Evolutionary conservation across 2,888 invertebrate species (phyloP).

Genomic region (Oscheius sp.): DNA sequence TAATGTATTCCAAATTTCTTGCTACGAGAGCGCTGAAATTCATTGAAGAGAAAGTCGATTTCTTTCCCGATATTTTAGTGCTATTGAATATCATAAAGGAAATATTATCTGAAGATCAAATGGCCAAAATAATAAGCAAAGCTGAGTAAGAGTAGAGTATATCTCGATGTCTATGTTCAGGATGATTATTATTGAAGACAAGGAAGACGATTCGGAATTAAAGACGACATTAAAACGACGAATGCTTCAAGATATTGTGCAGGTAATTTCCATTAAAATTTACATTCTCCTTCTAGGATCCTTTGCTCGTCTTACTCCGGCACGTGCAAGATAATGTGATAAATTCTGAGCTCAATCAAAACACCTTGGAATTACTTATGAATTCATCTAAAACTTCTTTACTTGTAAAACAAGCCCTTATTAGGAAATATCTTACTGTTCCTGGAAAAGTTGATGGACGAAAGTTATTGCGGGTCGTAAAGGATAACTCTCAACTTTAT

Average conservation of each 20-base stretch:
- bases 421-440: background rate
- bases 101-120: background rate
- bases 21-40: background rate
- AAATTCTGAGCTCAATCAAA: too few relatives aligned
- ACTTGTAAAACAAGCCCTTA: background rate
- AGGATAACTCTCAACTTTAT: too few relatives aligned
- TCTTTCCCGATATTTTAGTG: conserved; percentile 1
- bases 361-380: too few relatives aligned
- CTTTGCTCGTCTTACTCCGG: too few relatives aligned
- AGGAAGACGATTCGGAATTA: background rate
- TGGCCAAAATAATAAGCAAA: background rate
- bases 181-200: conserved; percentile 3
- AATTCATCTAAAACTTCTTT: background rate
- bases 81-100: background rate
- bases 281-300: too few relatives aligned
- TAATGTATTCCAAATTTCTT: background rate
- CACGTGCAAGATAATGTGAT: too few relatives aligned
- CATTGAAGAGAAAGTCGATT: conserved; percentile 1
- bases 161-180: background rate
- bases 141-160: background rate
- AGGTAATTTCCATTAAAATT: too few relatives aligned
- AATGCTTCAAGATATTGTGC: too few relatives aligned
- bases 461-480: too few relatives aligned
- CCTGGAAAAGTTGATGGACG: background rate
- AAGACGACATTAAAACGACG: background rate